phyloP scores from a whole-genome alignment of 2,113 vertebrate genomes.

The Benitochromis conjunctus region DNA sequence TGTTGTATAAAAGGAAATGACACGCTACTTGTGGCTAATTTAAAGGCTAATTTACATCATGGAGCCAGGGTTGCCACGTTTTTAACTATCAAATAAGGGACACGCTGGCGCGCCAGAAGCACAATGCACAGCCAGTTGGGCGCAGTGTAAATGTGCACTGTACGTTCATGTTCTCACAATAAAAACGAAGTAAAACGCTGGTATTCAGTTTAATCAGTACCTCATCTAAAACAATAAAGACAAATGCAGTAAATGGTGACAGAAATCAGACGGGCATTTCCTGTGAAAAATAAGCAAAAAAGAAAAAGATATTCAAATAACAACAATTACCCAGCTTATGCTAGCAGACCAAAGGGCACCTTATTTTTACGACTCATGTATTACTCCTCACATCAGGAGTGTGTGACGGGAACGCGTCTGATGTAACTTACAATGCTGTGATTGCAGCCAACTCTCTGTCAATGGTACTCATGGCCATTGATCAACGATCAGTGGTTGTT shows the following conservation, averaged over 20 bases:
- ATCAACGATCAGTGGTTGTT: background rate
- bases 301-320: background rate
- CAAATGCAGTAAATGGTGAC: background rate
- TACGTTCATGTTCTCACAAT: background rate
- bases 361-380: accelerated
- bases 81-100: background rate
- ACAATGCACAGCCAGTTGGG: background rate
- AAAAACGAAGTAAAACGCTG: background rate
- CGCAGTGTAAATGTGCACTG: background rate
- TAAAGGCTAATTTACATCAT: background rate
- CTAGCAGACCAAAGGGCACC: accelerated
- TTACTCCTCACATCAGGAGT: background rate
- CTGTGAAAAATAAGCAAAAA: background rate
- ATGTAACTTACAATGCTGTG: background rate
- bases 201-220: background rate
- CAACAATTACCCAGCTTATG: background rate
- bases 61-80: background rate
- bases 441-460: background rate
- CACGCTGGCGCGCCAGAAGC: accelerated
- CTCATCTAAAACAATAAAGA: background rate
- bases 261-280: background rate
- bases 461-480: background rate
- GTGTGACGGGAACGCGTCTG: background rate
- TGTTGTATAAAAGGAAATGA: background rate
- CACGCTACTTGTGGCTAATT: background rate